Evolutionary conservation across 2,113 vertebrate genomes (phyloP).

Genomic region (Nothocercus nigrocapillus): DNA sequence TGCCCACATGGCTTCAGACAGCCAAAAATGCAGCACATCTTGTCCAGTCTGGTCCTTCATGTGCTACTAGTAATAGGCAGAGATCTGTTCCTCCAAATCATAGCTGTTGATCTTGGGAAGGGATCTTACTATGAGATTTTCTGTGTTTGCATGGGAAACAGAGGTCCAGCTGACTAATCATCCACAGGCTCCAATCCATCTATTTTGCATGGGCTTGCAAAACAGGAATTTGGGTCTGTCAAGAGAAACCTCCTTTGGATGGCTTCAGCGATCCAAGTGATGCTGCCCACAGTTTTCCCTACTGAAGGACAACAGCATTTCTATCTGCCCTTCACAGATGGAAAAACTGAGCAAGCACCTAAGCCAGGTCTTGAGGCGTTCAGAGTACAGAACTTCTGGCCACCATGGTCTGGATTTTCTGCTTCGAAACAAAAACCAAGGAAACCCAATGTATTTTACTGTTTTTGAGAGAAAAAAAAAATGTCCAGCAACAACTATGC

Average conservation of each 20-base stretch:
- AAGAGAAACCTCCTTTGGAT: background rate
- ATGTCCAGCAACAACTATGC: too few relatives aligned
- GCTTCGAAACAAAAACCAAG: too few relatives aligned
- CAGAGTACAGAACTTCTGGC: too few relatives aligned
- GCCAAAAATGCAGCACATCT: background rate
- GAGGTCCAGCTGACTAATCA: background rate
- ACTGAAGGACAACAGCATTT: too few relatives aligned
- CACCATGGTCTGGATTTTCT: too few relatives aligned
- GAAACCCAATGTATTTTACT: too few relatives aligned
- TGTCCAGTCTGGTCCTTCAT: accelerated
- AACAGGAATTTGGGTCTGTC: background rate
- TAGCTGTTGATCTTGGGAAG: background rate
- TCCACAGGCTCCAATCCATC: background rate
- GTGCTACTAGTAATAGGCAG: background rate
- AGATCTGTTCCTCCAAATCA: background rate
- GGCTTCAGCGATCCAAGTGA: background rate
- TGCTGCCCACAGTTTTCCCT: background rate
- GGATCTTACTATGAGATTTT: background rate
- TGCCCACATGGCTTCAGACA: background rate
- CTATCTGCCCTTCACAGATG: too few relatives aligned
- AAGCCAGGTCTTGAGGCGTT: too few relatives aligned
- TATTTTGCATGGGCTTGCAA: background rate
- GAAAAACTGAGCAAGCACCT: too few relatives aligned
- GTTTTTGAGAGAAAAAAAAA: too few relatives aligned
- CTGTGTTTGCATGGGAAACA: background rate